Evolutionary conservation across 2,888 invertebrate species (phyloP).

Genomic region (Tethea ocularis): DNA sequence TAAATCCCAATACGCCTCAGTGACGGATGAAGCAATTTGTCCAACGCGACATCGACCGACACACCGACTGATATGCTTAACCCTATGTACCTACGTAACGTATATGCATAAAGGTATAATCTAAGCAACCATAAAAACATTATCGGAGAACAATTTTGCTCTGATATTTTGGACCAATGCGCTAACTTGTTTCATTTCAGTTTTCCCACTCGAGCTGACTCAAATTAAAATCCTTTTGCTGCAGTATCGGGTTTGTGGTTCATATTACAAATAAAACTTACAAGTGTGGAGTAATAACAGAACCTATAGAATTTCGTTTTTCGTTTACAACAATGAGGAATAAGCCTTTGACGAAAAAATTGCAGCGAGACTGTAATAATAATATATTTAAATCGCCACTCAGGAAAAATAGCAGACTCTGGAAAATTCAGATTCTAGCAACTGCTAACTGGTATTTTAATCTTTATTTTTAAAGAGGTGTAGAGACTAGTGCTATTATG

Average conservation of each 20-base stretch:
- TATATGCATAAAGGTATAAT: conserved; percentile 9
- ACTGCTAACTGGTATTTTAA: no score
- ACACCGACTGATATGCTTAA: background rate
- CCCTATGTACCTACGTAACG: background rate
- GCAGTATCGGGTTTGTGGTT: background rate
- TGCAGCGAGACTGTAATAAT: no score
- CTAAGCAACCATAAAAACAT: conserved; percentile 28
- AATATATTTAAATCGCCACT: no score
- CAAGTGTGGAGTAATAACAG: no score
- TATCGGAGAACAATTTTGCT: conserved; percentile 46
- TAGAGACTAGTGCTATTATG: no score
- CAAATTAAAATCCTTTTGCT: conserved; percentile 25
- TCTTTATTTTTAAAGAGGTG: no score
- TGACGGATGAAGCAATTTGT: background rate
- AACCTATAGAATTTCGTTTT: no score
- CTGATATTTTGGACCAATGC: conserved; percentile 28
- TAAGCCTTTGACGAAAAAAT: no score
- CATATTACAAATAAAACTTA: background rate
- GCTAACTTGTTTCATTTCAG: conserved; percentile 26
- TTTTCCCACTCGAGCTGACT: conserved; percentile 16
- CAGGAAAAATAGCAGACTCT: no score
- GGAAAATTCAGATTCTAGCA: no score
- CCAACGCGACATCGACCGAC: background rate
- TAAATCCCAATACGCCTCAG: background rate
- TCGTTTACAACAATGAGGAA: no score